Evolutionary conservation across 2,888 invertebrate genomes (phyloP), one percentile per base, ranked within the genome.

Genomic region (Agriopis aurantiaria): DNA sequence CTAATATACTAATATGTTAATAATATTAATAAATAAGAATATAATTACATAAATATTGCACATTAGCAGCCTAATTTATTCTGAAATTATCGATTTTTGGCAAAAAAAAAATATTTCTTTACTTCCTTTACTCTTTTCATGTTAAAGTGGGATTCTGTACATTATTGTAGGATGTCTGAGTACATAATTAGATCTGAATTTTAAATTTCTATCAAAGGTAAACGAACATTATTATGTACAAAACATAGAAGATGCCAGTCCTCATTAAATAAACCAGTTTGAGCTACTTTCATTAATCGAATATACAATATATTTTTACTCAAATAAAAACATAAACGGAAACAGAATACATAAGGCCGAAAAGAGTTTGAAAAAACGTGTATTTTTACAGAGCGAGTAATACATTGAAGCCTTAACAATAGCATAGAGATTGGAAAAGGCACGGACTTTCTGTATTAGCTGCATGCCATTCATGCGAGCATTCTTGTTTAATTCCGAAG

Each of bases 361-460:
- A 40, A 3, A 57, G 46, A 52, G 45, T 56, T 52, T 62, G 64
- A 72, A 64, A 55, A 46, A 64, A 60, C 62, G 41, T 52, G 67
- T 71, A 64, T 69, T 72, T 65, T 69, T 48, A 56, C 69, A 71
- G 68, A 75, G 66, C 64, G 74, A 74, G 71, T 72, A 74, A 62
- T 69, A 72, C 71, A 78, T 76, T 75, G 73, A 71, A 77, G 68
- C 65, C 64, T 72, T 71, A 75, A 76, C 76, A 79, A 77, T 76
- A 67, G 73, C 51, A 73, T 68, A 68, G 72, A 73, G 68, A 76
- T 71, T 75, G 72, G 69, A 76, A 78, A 78, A 74, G 68, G 65
- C 66, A 66, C 66, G 63, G 66, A 60, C 48, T 69, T 58, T 70
- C 71, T 69, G 57, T 71, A 73, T 73, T 72, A 74, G 72, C 73